phyloP scores from a whole-genome alignment of 2,113 vertebrate genomes.

The Erpornis zantholeuca region DNA sequence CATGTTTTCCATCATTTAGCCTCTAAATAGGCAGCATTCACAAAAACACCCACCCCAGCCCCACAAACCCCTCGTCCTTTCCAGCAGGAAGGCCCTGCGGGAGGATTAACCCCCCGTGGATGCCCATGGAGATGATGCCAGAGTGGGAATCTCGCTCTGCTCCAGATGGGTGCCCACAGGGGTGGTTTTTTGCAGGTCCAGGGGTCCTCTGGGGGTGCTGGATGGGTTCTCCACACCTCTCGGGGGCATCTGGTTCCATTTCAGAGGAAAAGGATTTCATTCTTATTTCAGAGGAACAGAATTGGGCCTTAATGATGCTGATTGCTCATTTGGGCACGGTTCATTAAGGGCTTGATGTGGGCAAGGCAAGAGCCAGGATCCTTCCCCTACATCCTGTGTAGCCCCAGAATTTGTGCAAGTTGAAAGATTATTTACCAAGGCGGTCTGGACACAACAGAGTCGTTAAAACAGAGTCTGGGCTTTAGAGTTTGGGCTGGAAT shows the following conservation, averaged over 20 bases:
- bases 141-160: fast-evolving
- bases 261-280: background rate
- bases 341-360: background rate
- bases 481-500: background rate
- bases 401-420: background rate
- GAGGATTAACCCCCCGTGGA: background rate
- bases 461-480: background rate
- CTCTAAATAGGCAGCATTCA: constrained; percentile 45
- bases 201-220: background rate
- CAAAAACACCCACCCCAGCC: background rate
- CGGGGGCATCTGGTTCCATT: background rate
- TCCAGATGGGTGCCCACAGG: background rate
- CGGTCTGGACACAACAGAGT: background rate
- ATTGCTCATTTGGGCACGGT: background rate
- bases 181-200: background rate
- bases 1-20: constrained; percentile 34
- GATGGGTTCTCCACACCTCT: background rate
- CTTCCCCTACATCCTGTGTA: fast-evolving
- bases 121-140: background rate
- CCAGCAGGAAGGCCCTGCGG: background rate
- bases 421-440: background rate
- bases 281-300: background rate
- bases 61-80: background rate
- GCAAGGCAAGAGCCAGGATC: background rate
- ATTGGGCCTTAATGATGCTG: background rate